These are phyloP conservation scores for Pherbina coryleti DNA, from an alignment of 2,888 invertebrate species.

Conservation along the genomic window DNA sequence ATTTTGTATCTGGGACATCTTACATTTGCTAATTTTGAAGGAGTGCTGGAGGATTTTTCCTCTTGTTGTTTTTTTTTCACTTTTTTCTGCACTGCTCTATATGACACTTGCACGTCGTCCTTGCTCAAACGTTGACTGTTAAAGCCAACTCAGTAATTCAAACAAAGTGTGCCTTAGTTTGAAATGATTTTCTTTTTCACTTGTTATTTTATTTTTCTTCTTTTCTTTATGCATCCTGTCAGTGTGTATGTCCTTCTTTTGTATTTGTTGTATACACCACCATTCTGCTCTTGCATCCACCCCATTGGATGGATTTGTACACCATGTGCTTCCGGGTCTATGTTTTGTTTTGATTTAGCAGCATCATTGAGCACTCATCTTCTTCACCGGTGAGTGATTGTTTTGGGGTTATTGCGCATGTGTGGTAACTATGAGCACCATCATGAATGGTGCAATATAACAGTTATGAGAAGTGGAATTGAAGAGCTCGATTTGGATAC, in stretches of 20 bases:
- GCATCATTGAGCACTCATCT: slow-evolving; percentile 13
- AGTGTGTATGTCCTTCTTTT: background rate
- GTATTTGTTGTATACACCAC: background rate
- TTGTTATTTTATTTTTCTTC: background rate
- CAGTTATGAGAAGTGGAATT: background rate
- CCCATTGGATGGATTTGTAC: background rate
- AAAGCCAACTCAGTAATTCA: background rate
- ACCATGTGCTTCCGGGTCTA: slow-evolving; percentile 29
- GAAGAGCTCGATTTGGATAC: background rate
- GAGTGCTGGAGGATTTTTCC: background rate
- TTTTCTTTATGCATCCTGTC: background rate
- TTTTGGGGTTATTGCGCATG: slow-evolving; percentile 20
- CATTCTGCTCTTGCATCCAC: background rate
- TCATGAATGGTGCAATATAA: slow-evolving; percentile 31
- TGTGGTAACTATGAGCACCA: background rate
- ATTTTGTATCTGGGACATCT: slow-evolving; percentile 51
- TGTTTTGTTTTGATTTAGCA: slow-evolving; percentile 30
- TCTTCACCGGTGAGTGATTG: slow-evolving; percentile 19
- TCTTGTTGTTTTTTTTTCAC: background rate
- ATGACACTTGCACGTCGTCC: slow-evolving; percentile 31
- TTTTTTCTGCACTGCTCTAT: background rate
- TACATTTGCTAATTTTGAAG: slow-evolving; percentile 4
- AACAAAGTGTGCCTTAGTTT: slow-evolving; percentile 6
- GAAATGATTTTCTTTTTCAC: background rate
- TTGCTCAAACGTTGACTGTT: slow-evolving; percentile 30